A percentile compares a stretch with the other conserved stretches of the same genome.
Evolutionary conservation across 2,113 vertebrate species (phyloP).

Genomic region (Desmodus rotundus): DNA sequence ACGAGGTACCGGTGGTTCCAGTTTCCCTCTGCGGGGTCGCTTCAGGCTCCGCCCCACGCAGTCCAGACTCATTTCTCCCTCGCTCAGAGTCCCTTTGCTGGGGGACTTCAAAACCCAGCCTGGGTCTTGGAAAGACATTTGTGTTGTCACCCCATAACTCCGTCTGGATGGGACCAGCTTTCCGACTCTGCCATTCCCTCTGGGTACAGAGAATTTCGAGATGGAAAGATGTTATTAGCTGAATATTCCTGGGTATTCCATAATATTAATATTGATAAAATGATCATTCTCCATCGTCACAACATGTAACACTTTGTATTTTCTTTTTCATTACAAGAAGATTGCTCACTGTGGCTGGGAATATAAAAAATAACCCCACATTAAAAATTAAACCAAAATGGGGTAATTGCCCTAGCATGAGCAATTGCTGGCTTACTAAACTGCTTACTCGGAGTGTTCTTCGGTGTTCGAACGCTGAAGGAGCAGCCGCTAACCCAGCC

Average conservation of each 20-base stretch:
- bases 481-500: not conserved
- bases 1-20: not conserved
- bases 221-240: not conserved
- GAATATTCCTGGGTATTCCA: not conserved
- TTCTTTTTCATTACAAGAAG: conserved; percentile 50
- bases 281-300: not conserved
- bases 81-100: not conserved
- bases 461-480: conserved; percentile 36
- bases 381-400: conserved; percentile 68
- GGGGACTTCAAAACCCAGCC: not conserved
- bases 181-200: not conserved
- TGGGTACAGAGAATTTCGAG: not conserved
- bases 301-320: not conserved
- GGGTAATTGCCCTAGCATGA: conserved; percentile 61
- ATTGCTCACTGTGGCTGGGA: conserved; percentile 47
- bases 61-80: too few species aligned
- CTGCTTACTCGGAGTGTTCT: conserved; percentile 32
- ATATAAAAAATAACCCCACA: conserved; percentile 1
- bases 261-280: not conserved
- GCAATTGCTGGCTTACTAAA: conserved; percentile 62
- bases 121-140: not conserved
- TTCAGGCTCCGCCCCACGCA: not conserved
- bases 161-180: not conserved
- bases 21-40: not conserved
- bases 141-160: not conserved